Conservation (phyloP, 2,113 vertebrate genomes). For the Osmerus eperlanus region DNA sequence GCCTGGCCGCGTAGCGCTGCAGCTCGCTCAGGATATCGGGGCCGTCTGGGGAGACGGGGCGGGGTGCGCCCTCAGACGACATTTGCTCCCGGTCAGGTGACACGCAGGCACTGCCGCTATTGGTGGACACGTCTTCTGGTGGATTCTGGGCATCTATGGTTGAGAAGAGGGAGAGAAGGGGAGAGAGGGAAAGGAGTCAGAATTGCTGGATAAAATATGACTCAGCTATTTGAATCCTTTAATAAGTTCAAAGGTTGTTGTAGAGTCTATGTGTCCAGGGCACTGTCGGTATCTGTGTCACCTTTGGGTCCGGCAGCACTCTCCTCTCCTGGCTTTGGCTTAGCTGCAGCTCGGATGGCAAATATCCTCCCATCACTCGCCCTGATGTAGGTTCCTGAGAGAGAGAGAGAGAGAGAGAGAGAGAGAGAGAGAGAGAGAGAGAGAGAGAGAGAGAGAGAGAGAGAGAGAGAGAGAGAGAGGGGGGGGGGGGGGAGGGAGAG, state of each 20-base stretch:
- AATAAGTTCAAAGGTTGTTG: neutral
- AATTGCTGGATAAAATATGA: too few relatives aligned
- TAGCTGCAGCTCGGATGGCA: constrained; percentile 90
- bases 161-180: neutral
- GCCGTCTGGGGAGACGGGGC: constrained; percentile 86
- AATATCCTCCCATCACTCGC: constrained; percentile 93
- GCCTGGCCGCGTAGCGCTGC: constrained; percentile 78
- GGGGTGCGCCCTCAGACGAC: constrained; percentile 72
- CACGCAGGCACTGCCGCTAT: constrained; percentile 75
- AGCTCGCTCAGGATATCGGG: constrained; percentile 89
- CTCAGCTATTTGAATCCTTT: too few relatives aligned
- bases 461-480: neutral
- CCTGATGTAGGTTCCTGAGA: constrained; percentile 90
- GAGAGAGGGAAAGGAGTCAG: neutral
- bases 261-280: neutral
- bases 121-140: constrained; percentile 37
- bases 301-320: constrained; percentile 77
- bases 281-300: constrained; percentile 38
- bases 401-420: neutral
- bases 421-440: too few relatives aligned
- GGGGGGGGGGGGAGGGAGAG: too few relatives aligned
- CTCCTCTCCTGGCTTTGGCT: constrained; percentile 79
- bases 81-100: constrained; percentile 73
- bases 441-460: too few relatives aligned
- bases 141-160: constrained; percentile 75